Base-by-base conservation (phyloP, 2,113 vertebrate genomes). In the Neodon shergylaensis region DNA sequence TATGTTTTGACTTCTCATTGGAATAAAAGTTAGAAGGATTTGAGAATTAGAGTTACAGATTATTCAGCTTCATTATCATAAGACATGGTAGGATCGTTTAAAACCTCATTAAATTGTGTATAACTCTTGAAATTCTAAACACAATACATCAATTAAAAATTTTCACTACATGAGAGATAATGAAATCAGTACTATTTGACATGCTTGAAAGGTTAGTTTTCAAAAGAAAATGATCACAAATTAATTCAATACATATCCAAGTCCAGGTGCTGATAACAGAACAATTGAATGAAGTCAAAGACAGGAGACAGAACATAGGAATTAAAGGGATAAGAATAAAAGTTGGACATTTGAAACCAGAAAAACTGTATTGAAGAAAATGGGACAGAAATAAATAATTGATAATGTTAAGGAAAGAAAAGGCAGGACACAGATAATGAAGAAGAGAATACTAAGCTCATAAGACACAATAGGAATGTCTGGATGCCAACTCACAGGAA, bases 61-160 rank as follows among this genome's bases (percentile, higher is more conserved):
- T 68, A 65, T 77, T 88, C 65, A 91, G 42, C 8, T 54, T 72
- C 7, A 52, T 90, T 79, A 47, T 49, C 86, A 70, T 52, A 68
- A n/a, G 7, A 92, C 42, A 58, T 11, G 70, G 24, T 17, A 76
- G 9, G 13, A 89, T 84, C 17, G 52, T 39, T 65, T 49, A 72
- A 58, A 49, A 8, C 58, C 4, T 92, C 39, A 84, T 17, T 72
- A 13, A 21, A 73, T 28, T 76, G 21, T 12, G 79, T 39, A 94
- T 22, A 96, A 39, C 7, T 76, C 31, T 81, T 95, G 8, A 92
- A 88, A 88, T 49, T 94, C 11, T 84, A 93, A 93, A 94, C 17
- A 49, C n/a, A 82, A 82, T 76, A 70, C 3, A 61, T 6, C 47
- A n/a, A 54, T 52, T 86, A 44, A 42, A 52, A 33, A 5, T 58